A percentile compares a stretch with the other conserved stretches of the same genome.
These are phyloP conservation scores for Selenia dentaria DNA, from an alignment of 2,888 invertebrate genomes.

Conservation along the genomic window DNA sequence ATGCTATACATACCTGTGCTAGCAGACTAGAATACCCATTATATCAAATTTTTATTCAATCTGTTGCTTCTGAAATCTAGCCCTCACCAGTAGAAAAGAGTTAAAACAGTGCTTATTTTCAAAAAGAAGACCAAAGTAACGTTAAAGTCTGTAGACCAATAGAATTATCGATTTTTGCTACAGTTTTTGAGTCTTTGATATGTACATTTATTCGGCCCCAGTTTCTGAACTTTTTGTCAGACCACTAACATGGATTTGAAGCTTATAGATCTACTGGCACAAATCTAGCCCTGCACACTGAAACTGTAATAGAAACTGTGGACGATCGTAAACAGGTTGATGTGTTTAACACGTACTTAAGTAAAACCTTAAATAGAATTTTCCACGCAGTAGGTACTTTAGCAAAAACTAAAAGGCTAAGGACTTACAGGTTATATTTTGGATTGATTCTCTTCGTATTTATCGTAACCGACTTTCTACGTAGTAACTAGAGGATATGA, in stretches of 20 bases:
- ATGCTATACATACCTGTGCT: too few relatives aligned
- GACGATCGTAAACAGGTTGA: slow-evolving; percentile 5
- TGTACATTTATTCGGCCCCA: too few relatives aligned
- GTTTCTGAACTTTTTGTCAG: neutral
- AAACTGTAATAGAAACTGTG: neutral
- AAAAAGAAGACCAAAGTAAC: too few relatives aligned
- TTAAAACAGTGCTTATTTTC: too few relatives aligned
- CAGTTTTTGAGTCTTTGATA: too few relatives aligned
- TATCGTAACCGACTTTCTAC: slow-evolving; percentile 4
- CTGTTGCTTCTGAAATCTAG: too few relatives aligned
- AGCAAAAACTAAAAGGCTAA: slow-evolving; percentile 1
- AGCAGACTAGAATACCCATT: too few relatives aligned
- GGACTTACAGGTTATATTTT: neutral
- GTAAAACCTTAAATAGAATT: slow-evolving; percentile 8
- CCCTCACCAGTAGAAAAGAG: too few relatives aligned
- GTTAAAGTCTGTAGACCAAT: too few relatives aligned
- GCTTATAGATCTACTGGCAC: slow-evolving; percentile 1
- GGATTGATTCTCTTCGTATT: slow-evolving; percentile 5
- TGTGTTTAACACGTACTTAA: slow-evolving; percentile 11
- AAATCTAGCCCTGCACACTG: slow-evolving; percentile 5
- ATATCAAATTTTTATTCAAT: too few relatives aligned
- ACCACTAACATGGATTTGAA: slow-evolving; percentile 12
- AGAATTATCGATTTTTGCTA: too few relatives aligned
- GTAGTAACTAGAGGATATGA: slow-evolving; percentile 7
- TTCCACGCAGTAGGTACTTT: slow-evolving; percentile 3